Conservation (phyloP, 2,113 vertebrate species). For the Dermatemys mawii region DNA sequence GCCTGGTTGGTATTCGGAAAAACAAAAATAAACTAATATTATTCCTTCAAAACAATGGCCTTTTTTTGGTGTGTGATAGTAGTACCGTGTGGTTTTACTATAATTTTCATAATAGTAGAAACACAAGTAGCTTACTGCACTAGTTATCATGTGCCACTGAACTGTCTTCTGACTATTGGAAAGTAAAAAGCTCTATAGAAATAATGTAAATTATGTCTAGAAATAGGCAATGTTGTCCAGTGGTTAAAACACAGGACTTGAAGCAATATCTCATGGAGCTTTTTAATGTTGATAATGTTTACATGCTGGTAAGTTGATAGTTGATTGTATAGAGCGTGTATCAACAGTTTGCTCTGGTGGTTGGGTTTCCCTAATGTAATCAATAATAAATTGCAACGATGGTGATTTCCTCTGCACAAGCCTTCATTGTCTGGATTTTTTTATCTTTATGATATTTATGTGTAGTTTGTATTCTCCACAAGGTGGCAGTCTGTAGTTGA, state of each 20-base stretch:
- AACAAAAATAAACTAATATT: background rate
- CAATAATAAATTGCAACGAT: background rate
- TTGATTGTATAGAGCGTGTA: background rate
- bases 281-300: background rate
- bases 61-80: background rate
- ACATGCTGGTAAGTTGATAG: background rate
- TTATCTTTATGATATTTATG: background rate
- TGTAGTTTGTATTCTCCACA: background rate
- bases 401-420: background rate
- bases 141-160: background rate
- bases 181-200: background rate
- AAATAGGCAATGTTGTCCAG: background rate
- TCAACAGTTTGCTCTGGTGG: fast-evolving
- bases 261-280: background rate
- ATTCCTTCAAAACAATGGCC: background rate
- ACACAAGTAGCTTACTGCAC: background rate
- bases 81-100: background rate
- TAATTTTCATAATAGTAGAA: background rate
- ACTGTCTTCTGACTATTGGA: background rate
- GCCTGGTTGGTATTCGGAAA: background rate
- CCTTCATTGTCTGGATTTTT: background rate
- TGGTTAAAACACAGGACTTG: background rate
- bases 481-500: constrained; percentile 19
- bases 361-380: fast-evolving
- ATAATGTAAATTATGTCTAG: background rate